Evolutionary conservation across 2,797 vertebrate genomes (phyloP).

Genomic region (Chromobotia macracanthus): DNA sequence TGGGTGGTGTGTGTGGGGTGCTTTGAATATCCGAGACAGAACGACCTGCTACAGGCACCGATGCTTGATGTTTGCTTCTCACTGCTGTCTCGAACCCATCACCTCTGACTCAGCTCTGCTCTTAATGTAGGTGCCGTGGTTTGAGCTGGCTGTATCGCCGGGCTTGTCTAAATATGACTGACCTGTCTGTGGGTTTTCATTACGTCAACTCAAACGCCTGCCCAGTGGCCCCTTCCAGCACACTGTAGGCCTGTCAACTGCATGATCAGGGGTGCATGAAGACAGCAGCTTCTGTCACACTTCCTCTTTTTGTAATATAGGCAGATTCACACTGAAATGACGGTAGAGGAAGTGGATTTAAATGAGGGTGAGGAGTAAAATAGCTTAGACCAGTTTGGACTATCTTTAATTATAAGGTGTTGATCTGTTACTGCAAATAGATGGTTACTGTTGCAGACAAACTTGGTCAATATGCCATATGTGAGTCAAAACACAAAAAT

Average conservation of each 20-base stretch:
- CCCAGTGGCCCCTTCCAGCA: slow-evolving; percentile 81
- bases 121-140: slow-evolving; percentile 72
- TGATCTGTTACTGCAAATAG: too few relatives aligned
- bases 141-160: slow-evolving; percentile 70
- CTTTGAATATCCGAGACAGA: slow-evolving; percentile 79
- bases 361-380: slow-evolving; percentile 52
- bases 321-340: slow-evolving; percentile 70
- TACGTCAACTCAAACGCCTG: slow-evolving; percentile 79
- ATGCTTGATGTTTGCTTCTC: slow-evolving; percentile 90
- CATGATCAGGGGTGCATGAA: slow-evolving; percentile 76
- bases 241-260: slow-evolving; percentile 81
- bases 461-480: not conserved
- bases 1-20: slow-evolving; percentile 78
- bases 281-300: slow-evolving; percentile 59
- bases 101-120: slow-evolving; percentile 86
- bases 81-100: slow-evolving; percentile 80
- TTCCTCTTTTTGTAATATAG: slow-evolving; percentile 73
- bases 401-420: too few relatives aligned
- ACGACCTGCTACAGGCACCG: slow-evolving; percentile 75
- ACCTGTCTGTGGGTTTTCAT: slow-evolving; percentile 79
- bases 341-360: slow-evolving; percentile 69
- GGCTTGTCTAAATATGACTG: slow-evolving; percentile 81
- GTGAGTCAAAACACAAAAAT: not conserved
- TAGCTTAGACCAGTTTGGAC: not conserved
- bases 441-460: not conserved